phyloP scores from a whole-genome alignment of 2,797 vertebrate species.

The Hyperoplus lanceolatus region DNA sequence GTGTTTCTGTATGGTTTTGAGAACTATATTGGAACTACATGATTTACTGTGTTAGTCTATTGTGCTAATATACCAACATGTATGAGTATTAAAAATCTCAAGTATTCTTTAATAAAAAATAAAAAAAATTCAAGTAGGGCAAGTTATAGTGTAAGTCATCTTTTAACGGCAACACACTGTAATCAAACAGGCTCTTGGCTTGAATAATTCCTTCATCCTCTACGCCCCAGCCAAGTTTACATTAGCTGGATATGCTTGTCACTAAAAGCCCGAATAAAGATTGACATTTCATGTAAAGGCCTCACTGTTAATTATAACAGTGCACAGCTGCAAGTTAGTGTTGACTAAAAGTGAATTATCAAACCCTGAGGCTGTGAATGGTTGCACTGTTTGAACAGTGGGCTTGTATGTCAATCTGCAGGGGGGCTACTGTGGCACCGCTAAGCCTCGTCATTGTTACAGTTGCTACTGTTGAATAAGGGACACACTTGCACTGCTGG shows the following conservation, averaged over 20 bases:
- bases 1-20: slow-evolving; percentile 13
- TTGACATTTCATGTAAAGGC: slow-evolving; percentile 71
- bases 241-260: slow-evolving; percentile 51
- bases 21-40: neutral
- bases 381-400: slow-evolving; percentile 67
- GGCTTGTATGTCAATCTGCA: slow-evolving; percentile 75
- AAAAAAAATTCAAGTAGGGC: neutral
- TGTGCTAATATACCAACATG: slow-evolving; percentile 7
- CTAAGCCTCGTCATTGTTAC: slow-evolving; percentile 82
- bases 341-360: slow-evolving; percentile 67
- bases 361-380: slow-evolving; percentile 69
- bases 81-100: neutral
- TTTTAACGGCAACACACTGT: neutral
- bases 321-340: slow-evolving; percentile 77
- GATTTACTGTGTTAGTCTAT: slow-evolving; percentile 7
- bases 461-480: slow-evolving; percentile 80
- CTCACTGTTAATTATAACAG: slow-evolving; percentile 70
- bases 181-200: slow-evolving; percentile 16
- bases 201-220: neutral
- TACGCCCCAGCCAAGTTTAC: slow-evolving; percentile 3
- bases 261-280: slow-evolving; percentile 55
- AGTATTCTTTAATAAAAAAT: neutral
- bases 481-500: slow-evolving; percentile 46
- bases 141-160: neutral
- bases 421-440: slow-evolving; percentile 66